These are phyloP conservation scores for Margaritifera margaritifera DNA, from an alignment of 2,888 invertebrate genomes.

Conservation along the genomic window DNA sequence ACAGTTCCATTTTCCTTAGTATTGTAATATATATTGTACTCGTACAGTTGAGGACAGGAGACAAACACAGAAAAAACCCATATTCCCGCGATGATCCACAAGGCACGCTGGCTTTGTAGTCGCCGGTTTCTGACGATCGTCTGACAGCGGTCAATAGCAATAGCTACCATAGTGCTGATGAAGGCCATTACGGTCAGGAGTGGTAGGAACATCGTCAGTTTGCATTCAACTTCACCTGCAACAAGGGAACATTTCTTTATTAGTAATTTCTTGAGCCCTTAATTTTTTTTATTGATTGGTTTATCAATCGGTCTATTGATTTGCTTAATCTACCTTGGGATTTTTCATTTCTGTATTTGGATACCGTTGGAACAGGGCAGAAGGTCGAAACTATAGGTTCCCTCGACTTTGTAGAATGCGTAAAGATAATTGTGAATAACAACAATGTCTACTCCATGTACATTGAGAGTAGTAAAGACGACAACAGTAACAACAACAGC, in stretches of 20 bases:
- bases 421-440: too few species aligned
- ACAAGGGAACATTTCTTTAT: not conserved
- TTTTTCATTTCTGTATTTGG: too few species aligned
- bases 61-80: slow-evolving; percentile 28
- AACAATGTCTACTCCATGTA: too few species aligned
- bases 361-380: too few species aligned
- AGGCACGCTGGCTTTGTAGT: slow-evolving; percentile 8
- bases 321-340: too few species aligned
- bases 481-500: too few species aligned
- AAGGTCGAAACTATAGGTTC: too few species aligned
- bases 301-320: too few species aligned
- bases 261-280: too few species aligned
- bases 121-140: slow-evolving; percentile 14
- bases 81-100: slow-evolving; percentile 11
- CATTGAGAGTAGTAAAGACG: too few species aligned
- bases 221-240: slow-evolving; percentile 38
- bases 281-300: too few species aligned
- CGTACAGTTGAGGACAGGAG: slow-evolving; percentile 43
- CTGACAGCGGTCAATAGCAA: slow-evolving; percentile 38
- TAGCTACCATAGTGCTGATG: slow-evolving; percentile 43
- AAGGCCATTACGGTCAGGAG: slow-evolving; percentile 32
- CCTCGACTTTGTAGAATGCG: too few species aligned
- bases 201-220: slow-evolving; percentile 42
- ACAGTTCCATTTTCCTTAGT: slow-evolving; percentile 11
- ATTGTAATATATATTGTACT: slow-evolving; percentile 30